A percentile compares a stretch with the other conserved stretches of the same genome.
Conservation (phyloP, 1,140 invertebrate species). For the Leptinotarsa texana region DNA sequence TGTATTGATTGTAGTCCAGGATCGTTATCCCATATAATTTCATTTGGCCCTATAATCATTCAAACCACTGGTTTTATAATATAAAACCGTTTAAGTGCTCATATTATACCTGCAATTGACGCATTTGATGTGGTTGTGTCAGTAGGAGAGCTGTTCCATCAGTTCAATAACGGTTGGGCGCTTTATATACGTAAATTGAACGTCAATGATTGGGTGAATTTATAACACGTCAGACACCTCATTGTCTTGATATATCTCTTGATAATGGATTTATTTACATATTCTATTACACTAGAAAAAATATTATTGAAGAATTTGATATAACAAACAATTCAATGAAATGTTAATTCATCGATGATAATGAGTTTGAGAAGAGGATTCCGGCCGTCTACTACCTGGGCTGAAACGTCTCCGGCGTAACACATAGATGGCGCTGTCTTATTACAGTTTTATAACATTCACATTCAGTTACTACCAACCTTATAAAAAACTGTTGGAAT, state of each 20-base stretch:
- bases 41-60: constrained; percentile 8
- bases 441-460: too few relatives aligned
- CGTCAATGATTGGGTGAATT: background rate
- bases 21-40: constrained; percentile 3
- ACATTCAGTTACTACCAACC: too few relatives aligned
- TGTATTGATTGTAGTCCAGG: background rate
- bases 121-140: constrained; percentile 2
- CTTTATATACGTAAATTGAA: constrained; percentile 4
- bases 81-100: constrained; percentile 8
- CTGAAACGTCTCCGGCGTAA: too few relatives aligned
- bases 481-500: too few relatives aligned
- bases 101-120: constrained; percentile 6
- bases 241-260: constrained; percentile 4
- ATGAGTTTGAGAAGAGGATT: too few relatives aligned
- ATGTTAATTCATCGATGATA: too few relatives aligned
- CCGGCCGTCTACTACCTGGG: too few relatives aligned
- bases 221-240: constrained; percentile 2
- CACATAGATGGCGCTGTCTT: too few relatives aligned
- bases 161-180: background rate
- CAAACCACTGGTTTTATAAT: constrained; percentile 6
- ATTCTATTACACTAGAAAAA: background rate
- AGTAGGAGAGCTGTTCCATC: background rate
- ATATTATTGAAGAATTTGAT: background rate
- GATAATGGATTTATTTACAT: background rate
- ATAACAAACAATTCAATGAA: background rate